Base-by-base conservation (phyloP, 2,797 vertebrate species). In the Synaphobranchus kaupii region DNA sequence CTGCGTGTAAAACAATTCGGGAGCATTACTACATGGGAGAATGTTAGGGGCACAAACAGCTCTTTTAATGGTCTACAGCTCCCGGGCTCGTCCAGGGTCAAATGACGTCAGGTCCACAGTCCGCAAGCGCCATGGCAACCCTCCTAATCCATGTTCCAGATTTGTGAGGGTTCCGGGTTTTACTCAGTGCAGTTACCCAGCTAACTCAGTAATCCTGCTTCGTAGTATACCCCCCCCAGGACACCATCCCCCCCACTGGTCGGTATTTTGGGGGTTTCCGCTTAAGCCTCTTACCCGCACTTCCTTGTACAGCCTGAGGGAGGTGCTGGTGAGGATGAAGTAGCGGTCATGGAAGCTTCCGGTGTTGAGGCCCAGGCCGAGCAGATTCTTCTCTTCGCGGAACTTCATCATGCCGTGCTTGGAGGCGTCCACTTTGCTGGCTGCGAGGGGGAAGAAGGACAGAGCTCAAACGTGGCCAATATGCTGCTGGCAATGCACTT, bases 371-470 rank as follows among this genome's bases (percentile, higher is more conserved):
- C 97, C 97, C 47, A 98, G 92, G 6, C 97, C 96, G 89, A 98
- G 93, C 73, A 98, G 92, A 92, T 96, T 98, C 85, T 95, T 95
- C 92, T 98, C 98, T 89, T 98, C 98, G 0, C 97, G 94, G 92
- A 98, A 99, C 90, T 97, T 98, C 96, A 99, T 97, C 95, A 97
- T 95, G 9, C 98, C 98, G 0, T 98, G 97, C 90, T 98, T 99
- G 92, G 97, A 95, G 88, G 96, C 94, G 0, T 97, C 97, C 82
- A 93, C 95, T 89, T 97, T 97, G 94, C 93, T 97, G 90, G 96
- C 98, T 99, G 91, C 0, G 83, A 83, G 34, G 52, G 39, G 0
- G 31, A 22, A 34, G 9, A 31, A 63, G 28, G 31, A 22, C 10
- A 13, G 52, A 15, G 28, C n/a, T 81, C 50, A 66, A 25, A 80